Base-by-base conservation (phyloP, 2,797 vertebrate species). In the Syngnathus acus region DNA sequence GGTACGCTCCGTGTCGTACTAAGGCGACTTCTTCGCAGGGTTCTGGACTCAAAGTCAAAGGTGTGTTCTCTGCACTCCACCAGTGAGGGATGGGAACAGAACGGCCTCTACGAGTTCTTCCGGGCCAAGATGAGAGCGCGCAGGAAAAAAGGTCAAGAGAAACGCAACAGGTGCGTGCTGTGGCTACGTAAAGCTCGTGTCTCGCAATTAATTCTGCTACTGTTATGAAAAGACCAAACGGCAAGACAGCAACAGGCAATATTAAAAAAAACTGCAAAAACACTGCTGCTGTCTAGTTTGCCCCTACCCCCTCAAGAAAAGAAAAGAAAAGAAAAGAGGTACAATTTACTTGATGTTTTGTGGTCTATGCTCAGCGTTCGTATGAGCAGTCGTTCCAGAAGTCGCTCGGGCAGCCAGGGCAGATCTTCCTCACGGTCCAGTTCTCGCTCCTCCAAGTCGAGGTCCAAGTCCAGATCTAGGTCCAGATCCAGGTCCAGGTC, bases 81-180 rank as follows among this genome's bases (percentile, higher is more conserved):
- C 85, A 99, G 97, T 66, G 96, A 99, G 87, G 97, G 97, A 75
- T 99, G 97, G 96, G 96, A 99, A 82, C 97, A 99, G 90, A 99
- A 99, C 0, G 96, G 96, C 10, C 91, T 99, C 21, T 99, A 99
- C 0, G 96, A 99, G 77, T 99, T 98, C 85, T 99, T 99, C 89
- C 89, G 97, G 79, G 96, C 97, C 62, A 99, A 99, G 86, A 99
- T 99, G 95, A 92, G 97, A 76, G 96, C 97, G 0, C 91, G 95
- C 65, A 87, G 96, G 79, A 93, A 96, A 86, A 97, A 96, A 78
- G 96, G 94, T 8, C 96, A 97, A 68, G 95, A 97, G 70, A 97
- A 97, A 81, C 92, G 93, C 65, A 96, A 92, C 60, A 98, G 94
- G 97, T 98, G 62, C 85, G 85, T 47, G 26, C 26, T 32, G 26